Conservation (phyloP, 37 sponge, comb jelly and placozoan species). For the Tethya wilhelma region DNA sequence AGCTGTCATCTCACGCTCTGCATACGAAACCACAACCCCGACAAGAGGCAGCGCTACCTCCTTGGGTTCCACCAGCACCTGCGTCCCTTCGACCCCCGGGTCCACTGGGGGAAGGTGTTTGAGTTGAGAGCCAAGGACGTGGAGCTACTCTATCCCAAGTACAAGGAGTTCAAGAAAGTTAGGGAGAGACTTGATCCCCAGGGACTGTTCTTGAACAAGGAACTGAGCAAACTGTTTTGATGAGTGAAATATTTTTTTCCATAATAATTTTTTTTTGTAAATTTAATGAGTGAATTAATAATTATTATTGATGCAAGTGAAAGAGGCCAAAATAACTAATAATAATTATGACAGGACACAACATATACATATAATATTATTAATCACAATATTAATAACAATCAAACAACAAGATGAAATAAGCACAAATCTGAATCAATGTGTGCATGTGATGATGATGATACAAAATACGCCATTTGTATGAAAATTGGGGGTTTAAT, state of each 20-base stretch:
- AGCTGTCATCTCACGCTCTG: constrained; percentile 62
- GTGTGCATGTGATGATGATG: too few species aligned
- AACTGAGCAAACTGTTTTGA: constrained; percentile 7
- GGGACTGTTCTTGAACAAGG: constrained; percentile 51
- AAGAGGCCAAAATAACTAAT: too few species aligned
- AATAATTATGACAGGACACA: too few species aligned
- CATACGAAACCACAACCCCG: constrained; percentile 23
- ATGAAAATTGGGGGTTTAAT: too few species aligned
- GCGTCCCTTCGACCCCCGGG: constrained; percentile 20
- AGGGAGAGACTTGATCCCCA: constrained; percentile 57
- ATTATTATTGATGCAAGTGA: too few species aligned
- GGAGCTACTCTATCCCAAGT: constrained; percentile 40
- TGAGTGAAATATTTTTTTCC: neutral
- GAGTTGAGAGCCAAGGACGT: constrained; percentile 17
- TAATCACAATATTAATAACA: too few species aligned
- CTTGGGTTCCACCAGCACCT: neutral
- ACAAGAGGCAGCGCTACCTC: constrained; percentile 14
- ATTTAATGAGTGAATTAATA: too few species aligned
- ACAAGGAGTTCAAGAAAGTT: constrained; percentile 36
- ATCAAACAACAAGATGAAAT: too few species aligned
- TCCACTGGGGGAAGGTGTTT: constrained; percentile 67
- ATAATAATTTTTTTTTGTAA: too few species aligned
- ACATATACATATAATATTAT: too few species aligned
- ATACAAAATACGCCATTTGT: too few species aligned
- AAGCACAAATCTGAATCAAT: too few species aligned